A percentile compares a stretch with the other conserved stretches of the same genome.
Conservation (phyloP, 30 jellyfish, hydroid and myxozoan genomes). For the Hydractinia echinata region DNA sequence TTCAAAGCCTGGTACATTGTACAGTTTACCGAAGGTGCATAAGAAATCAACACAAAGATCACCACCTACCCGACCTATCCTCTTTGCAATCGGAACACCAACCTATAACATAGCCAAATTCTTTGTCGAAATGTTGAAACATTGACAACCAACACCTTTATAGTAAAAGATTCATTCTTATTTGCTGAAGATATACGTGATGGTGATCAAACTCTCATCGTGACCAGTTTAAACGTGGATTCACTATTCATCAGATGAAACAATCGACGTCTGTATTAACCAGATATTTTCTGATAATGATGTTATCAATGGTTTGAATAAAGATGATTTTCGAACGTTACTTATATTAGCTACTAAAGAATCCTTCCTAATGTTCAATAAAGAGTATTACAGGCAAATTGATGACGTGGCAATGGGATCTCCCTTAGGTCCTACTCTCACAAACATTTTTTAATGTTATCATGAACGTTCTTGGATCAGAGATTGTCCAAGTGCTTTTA, state of each 20-base stretch:
- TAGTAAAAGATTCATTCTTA: constrained; percentile 15
- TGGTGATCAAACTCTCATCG: not conserved
- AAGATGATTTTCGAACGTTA: not conserved
- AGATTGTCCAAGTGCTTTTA: not conserved
- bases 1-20: constrained; percentile 4
- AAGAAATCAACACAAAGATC: not conserved
- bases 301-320: not conserved
- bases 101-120: constrained; percentile 21
- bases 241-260: constrained; percentile 9
- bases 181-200: constrained; percentile 15
- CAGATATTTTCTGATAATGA: not conserved
- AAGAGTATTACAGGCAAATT: not conserved
- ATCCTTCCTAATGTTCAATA: not conserved
- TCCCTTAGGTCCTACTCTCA: constrained; percentile 27
- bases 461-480: not conserved
- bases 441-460: not conserved
- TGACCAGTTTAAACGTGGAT: constrained; percentile 19
- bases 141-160: constrained; percentile 1
- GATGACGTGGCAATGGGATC: constrained; percentile 32
- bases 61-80: constrained; percentile 23
- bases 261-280: not conserved
- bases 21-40: constrained; percentile 35
- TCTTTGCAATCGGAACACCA: constrained; percentile 31
- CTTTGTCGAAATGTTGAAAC: constrained; percentile 21
- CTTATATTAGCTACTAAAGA: constrained; percentile 2